These are phyloP conservation scores for Trichomycterus rosablanca DNA, from an alignment of 2,113 vertebrate species.

Conservation along the genomic window DNA sequence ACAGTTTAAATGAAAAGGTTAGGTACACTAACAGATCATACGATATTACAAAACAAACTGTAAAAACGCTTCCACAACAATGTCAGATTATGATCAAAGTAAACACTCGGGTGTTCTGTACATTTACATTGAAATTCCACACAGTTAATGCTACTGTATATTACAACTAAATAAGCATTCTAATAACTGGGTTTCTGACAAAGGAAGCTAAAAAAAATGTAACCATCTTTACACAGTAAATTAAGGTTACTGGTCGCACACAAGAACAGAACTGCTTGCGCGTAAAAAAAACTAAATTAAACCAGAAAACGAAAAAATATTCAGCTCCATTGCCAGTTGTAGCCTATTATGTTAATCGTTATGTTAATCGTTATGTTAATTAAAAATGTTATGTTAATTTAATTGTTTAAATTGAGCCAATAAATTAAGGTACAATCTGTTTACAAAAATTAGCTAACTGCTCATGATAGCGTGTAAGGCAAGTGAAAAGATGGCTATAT, in stretches of 20 bases:
- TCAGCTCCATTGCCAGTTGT: conserved; percentile 87
- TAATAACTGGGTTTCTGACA: conserved; percentile 90
- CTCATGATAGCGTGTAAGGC: conserved; percentile 88
- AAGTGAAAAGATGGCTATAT: conserved; percentile 81
- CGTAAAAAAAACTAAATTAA: conserved; percentile 60
- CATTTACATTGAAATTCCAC: conserved; percentile 79
- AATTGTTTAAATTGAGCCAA: conserved; percentile 86
- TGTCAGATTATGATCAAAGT: conserved; percentile 87
- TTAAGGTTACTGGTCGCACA: conserved; percentile 99
- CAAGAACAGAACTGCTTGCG: conserved; percentile 99
- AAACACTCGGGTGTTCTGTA: conserved; percentile 86
- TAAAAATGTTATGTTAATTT: too few species aligned
- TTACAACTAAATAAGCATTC: conserved; percentile 98
- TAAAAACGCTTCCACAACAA: conserved; percentile 92
- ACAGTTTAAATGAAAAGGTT: conserved; percentile 55
- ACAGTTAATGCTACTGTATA: conserved; percentile 73
- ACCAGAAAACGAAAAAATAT: conserved; percentile 68
- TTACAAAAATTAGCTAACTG: conserved; percentile 73
- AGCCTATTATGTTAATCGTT: too few species aligned
- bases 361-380: too few species aligned
- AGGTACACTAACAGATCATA: conserved; percentile 75
- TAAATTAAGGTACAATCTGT: conserved; percentile 85
- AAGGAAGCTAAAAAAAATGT: conserved; percentile 97
- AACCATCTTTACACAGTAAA: conserved; percentile 99
- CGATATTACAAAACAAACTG: conserved; percentile 80